Conservation (phyloP, 1,140 invertebrate genomes). For the Drosophila nigrodunni region DNA sequence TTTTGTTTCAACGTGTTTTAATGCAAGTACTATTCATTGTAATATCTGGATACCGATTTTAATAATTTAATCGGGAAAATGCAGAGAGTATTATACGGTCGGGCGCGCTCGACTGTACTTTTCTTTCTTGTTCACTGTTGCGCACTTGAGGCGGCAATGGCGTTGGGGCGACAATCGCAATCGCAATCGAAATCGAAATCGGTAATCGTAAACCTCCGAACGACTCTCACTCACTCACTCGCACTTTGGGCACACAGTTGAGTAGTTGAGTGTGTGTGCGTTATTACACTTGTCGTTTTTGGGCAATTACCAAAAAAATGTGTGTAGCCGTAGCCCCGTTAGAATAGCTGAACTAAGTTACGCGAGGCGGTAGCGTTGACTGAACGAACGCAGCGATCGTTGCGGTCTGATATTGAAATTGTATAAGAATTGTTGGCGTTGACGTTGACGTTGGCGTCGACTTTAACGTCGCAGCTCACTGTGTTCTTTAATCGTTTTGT, state of each 20-base stretch:
- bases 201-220: conserved; percentile 43
- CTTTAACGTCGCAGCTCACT: conserved; percentile 30
- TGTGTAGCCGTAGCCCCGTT: conserved; percentile 30
- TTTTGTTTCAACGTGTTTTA: too few relatives aligned
- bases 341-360: conserved; percentile 39
- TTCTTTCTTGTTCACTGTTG: too few relatives aligned
- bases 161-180: background rate
- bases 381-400: conserved; percentile 36
- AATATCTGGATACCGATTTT: too few relatives aligned
- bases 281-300: conserved; percentile 40
- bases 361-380: conserved; percentile 29
- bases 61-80: too few relatives aligned
- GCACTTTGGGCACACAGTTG: background rate
- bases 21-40: too few relatives aligned
- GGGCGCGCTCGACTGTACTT: too few relatives aligned
- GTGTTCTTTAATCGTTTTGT: conserved; percentile 30
- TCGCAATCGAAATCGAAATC: conserved; percentile 2
- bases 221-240: conserved; percentile 21
- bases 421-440: conserved; percentile 31
- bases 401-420: conserved; percentile 43
- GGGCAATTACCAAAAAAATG: conserved; percentile 56
- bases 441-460: background rate
- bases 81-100: too few relatives aligned
- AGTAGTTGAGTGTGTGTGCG: conserved; percentile 4
- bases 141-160: conserved; percentile 19